Percentiles rank a stretch among this genome's conserved stretches.
These are phyloP conservation scores for Boulengerochromis microlepis DNA, from an alignment of 2,113 vertebrate species.

Conservation along the genomic window DNA sequence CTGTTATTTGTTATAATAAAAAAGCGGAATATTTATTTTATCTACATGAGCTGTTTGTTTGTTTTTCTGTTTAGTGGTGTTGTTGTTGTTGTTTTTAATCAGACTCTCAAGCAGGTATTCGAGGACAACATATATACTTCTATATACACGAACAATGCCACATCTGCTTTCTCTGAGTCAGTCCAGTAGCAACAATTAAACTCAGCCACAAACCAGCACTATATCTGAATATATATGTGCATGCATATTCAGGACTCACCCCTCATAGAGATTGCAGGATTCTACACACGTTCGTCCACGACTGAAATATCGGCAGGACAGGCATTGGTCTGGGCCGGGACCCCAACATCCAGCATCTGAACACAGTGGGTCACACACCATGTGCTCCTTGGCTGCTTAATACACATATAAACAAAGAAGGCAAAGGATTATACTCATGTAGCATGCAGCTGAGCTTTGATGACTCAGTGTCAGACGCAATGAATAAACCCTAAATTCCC, in stretches of 20 bases:
- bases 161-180: not conserved
- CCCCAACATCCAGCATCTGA: constrained; percentile 94
- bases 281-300: constrained; percentile 87
- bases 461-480: not conserved
- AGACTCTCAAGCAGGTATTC: not conserved
- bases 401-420: not conserved
- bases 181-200: not conserved
- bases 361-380: constrained; percentile 90
- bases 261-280: constrained; percentile 87
- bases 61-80: not conserved
- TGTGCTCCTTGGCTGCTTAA: constrained; percentile 79
- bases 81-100: not conserved
- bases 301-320: constrained; percentile 88
- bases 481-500: not conserved
- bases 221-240: not conserved
- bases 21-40: not conserved
- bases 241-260: constrained; percentile 71
- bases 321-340: constrained; percentile 88
- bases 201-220: not conserved
- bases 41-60: not conserved
- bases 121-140: not conserved
- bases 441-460: not conserved
- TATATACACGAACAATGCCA: not conserved
- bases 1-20: not conserved
- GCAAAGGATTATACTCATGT: not conserved